Conservation (phyloP, 2,113 vertebrate species). For the Clarias macrocephalus region DNA sequence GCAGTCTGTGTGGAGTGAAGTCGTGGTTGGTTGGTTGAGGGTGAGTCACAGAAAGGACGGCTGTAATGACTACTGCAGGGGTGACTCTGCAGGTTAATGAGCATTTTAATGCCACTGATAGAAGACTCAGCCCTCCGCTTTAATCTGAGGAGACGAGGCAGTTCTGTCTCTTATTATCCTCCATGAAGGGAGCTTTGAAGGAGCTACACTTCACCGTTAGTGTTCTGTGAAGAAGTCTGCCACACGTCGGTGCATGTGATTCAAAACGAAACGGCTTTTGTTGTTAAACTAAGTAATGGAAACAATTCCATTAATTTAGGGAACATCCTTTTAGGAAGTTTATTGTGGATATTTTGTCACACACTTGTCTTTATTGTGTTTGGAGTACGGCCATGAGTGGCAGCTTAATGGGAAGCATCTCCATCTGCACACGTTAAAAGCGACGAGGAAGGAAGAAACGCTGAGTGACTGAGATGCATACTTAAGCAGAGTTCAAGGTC, state of each 20-base stretch:
- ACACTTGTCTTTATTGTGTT: slow-evolving; percentile 52
- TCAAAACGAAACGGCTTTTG: slow-evolving; percentile 44
- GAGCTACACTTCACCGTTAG: slow-evolving; percentile 34
- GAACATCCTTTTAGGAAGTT: slow-evolving; percentile 43
- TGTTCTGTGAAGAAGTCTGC: slow-evolving; percentile 16
- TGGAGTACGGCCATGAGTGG: slow-evolving; percentile 36
- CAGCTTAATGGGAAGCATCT: slow-evolving; percentile 53
- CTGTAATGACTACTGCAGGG: slow-evolving; percentile 14
- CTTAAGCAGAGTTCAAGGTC: slow-evolving; percentile 28
- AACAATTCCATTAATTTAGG: slow-evolving; percentile 47
- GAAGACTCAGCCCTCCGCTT: slow-evolving; percentile 13
- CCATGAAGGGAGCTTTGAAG: not conserved
- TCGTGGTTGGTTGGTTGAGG: not conserved
- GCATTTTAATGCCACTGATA: slow-evolving; percentile 49
- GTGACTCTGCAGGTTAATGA: slow-evolving; percentile 46
- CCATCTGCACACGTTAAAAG: slow-evolving; percentile 33
- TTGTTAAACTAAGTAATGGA: slow-evolving; percentile 51
- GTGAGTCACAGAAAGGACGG: slow-evolving; percentile 13
- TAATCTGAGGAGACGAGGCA: slow-evolving; percentile 30
- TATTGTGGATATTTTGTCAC: slow-evolving; percentile 47
- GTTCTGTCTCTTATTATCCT: slow-evolving; percentile 25
- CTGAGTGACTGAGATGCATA: not conserved
- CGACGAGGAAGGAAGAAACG: slow-evolving; percentile 32
- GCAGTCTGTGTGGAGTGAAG: not conserved
- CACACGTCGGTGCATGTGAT: slow-evolving; percentile 36